Conservation (phyloP, 2,797 vertebrate species). For the Apogon hyalosoma region DNA sequence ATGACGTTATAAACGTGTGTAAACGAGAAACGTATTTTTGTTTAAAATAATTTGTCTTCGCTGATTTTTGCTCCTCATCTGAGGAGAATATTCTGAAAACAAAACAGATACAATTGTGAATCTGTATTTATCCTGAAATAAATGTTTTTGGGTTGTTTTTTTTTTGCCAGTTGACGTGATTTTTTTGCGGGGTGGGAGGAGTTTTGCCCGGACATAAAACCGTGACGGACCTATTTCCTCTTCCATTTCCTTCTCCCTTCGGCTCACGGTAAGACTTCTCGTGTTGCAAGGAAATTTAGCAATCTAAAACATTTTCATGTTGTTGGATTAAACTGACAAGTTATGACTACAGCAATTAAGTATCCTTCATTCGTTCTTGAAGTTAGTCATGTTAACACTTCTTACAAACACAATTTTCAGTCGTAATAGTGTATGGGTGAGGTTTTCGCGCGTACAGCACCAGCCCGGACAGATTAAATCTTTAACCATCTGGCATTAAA, state of each 20-base stretch:
- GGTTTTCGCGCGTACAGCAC: rapidly evolving
- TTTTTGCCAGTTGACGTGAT: rapidly evolving
- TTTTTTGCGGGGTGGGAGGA: constrained; percentile 37
- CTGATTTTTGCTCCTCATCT: background rate
- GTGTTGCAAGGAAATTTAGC: rapidly evolving
- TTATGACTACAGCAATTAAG: too few species aligned
- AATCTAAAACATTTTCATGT: too few species aligned
- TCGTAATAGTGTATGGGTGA: rapidly evolving
- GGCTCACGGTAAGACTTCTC: constrained; percentile 11
- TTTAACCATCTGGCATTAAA: constrained; percentile 44
- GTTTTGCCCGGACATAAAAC: constrained; percentile 47
- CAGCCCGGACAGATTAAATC: constrained; percentile 35
- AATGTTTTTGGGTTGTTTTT: rapidly evolving
- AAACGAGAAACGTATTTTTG: too few species aligned
- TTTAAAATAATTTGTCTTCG: too few species aligned
- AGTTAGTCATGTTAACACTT: rapidly evolving
- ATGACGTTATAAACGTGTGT: background rate
- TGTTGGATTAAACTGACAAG: too few species aligned
- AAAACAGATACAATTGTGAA: background rate
- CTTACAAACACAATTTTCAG: rapidly evolving
- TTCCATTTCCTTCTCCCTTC: constrained; percentile 23
- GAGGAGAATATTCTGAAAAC: rapidly evolving
- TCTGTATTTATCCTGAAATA: rapidly evolving
- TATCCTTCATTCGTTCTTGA: rapidly evolving
- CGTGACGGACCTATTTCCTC: rapidly evolving